Base-by-base conservation (phyloP, 2,797 vertebrate genomes). In the Austrolebias charrua region DNA sequence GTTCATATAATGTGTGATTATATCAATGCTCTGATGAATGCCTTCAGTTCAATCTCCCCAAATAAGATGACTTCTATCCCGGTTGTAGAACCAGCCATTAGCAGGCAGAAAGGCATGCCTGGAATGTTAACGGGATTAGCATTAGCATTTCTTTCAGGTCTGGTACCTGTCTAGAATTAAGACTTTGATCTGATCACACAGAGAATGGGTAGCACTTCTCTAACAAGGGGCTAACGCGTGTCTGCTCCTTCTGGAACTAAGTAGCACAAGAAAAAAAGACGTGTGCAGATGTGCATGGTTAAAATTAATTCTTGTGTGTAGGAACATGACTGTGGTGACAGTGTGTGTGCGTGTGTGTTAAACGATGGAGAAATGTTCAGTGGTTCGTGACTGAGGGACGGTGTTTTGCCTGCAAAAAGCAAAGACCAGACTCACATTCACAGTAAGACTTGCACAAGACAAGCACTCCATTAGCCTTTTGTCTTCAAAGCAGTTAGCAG, bases 1-100 rank as follows among this genome's bases (percentile, higher is more conserved):
- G 82, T 87, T 87, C 88, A 91, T 90, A 91, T 92, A 90, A 90
- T 88, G 86, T 87, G 81, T 75, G 86, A 91, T 92, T 86, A 90
- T 93, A 91, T 92, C 89, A 80, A 63, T 72, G 83, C 77, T 86
- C 80, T 90, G 86, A 87, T 88, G 89, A 86, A 87, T 90, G 86
- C 79, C 80, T 87, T 78, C 85, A 82, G 73, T 84, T 90, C 63
- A 69, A 86, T 90, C 86, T 82, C 54, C 64, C 83, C 84, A 88
- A 90, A 91, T 90, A 90, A 88, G 88, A 91, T 83, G 84, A 87
- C 82, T 88, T 71, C 76, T 70, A 78, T 85, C 84, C 82, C 82
- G 86, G 67, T 76, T 71, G 42, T 62, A 69, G 63, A 61, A 60
- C 66, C 76, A 80, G 82, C 84, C 84, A 88, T 90, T 91, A 89